Evolutionary conservation across 2,888 invertebrate species (phyloP).

Genomic region (Xanthia togata): DNA sequence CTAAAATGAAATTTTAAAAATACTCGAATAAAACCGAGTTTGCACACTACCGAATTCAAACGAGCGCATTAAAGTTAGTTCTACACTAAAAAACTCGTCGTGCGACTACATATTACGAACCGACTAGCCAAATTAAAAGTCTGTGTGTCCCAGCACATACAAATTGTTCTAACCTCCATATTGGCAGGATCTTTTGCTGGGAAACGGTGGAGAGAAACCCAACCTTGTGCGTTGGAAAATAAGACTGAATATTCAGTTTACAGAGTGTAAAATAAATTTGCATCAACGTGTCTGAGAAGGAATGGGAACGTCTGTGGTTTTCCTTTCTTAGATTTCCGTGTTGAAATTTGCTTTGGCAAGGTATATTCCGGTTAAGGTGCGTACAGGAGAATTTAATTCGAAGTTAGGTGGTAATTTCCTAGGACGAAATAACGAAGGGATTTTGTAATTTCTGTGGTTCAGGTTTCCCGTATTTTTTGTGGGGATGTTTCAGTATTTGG

Average conservation of each 20-base stretch:
- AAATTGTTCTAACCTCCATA: constrained; percentile 80
- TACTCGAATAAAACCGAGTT: constrained; percentile 26
- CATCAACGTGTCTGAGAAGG: constrained; percentile 59
- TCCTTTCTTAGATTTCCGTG: constrained; percentile 57
- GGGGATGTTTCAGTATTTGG: not conserved
- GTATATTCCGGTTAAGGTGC: constrained; percentile 27
- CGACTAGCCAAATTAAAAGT: constrained; percentile 64
- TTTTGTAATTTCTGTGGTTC: constrained; percentile 17
- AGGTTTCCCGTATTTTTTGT: constrained; percentile 5
- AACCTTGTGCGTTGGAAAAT: constrained; percentile 33
- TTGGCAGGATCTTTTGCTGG: constrained; percentile 71
- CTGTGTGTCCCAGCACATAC: constrained; percentile 75
- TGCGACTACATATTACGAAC: constrained; percentile 23
- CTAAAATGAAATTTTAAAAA: constrained; percentile 34
- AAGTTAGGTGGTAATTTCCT: constrained; percentile 33
- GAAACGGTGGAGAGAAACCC: constrained; percentile 36
- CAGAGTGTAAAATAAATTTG: constrained; percentile 57
- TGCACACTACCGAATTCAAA: constrained; percentile 37
- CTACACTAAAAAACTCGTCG: constrained; percentile 24
- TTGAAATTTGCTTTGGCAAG: constrained; percentile 51
- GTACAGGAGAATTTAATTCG: constrained; percentile 34
- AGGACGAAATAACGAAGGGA: constrained; percentile 18
- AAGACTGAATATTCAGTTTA: constrained; percentile 42
- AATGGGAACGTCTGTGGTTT: constrained; percentile 60
- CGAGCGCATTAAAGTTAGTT: constrained; percentile 43